These are phyloP conservation scores for Edolisoma coerulescens DNA, from an alignment of 2,113 vertebrate species.

Conservation along the genomic window DNA sequence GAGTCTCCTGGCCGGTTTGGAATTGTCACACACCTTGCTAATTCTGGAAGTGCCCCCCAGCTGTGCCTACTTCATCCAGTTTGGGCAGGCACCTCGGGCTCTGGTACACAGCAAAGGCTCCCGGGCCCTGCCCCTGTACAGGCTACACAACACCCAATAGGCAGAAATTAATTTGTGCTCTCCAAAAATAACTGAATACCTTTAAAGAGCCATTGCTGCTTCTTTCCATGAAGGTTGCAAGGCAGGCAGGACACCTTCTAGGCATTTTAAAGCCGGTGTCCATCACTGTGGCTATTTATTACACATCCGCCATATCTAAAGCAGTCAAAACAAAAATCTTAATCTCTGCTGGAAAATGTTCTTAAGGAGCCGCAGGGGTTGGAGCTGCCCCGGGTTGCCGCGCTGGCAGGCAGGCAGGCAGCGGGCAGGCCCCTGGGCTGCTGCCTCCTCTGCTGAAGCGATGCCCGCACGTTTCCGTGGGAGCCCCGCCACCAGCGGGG, in stretches of 20 bases:
- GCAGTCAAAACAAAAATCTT: background rate
- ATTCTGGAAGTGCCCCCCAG: background rate
- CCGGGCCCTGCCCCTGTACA: background rate
- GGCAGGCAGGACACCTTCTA: background rate
- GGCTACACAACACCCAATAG: background rate
- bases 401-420: background rate
- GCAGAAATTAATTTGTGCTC: background rate
- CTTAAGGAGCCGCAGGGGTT: background rate
- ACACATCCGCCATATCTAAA: background rate
- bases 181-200: background rate
- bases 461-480: conserved; percentile 6
- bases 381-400: background rate
- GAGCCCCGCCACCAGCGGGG: background rate
- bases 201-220: background rate
- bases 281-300: background rate
- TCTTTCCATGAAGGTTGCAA: background rate
- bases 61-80: fast-evolving
- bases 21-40: background rate
- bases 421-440: background rate
- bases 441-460: background rate
- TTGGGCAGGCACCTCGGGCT: fast-evolving
- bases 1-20: fast-evolving
- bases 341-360: background rate
- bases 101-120: background rate
- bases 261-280: background rate